Conservation (phyloP, 2,888 invertebrate genomes). For the Lithodes maja region DNA sequence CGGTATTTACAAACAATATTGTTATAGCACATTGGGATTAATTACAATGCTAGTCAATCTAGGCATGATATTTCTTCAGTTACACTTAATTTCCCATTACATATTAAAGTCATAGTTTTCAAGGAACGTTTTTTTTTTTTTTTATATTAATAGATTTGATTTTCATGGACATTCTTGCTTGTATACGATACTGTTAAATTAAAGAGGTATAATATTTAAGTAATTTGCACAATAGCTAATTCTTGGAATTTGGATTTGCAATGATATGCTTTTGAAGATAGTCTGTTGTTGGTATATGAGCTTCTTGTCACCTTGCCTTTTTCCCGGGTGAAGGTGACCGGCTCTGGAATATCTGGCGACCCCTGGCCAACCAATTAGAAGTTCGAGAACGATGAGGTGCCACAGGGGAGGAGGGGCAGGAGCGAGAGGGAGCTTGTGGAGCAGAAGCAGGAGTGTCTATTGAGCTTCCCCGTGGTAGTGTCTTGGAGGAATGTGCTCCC, state of each 20-base stretch:
- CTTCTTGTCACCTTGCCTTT: conserved; percentile 57
- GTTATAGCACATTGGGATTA: too few species aligned
- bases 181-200: neutral
- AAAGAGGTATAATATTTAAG: neutral
- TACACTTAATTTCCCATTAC: too few species aligned
- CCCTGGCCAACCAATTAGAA: conserved; percentile 62
- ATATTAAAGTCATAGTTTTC: too few species aligned
- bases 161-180: neutral
- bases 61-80: too few species aligned
- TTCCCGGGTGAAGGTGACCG: conserved; percentile 66
- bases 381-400: conserved; percentile 61
- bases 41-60: too few species aligned
- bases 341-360: conserved; percentile 67
- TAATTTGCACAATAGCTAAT: too few species aligned
- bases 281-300: neutral
- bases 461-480: conserved; percentile 47
- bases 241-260: neutral
- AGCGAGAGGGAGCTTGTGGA: conserved; percentile 55
- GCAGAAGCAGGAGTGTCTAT: conserved; percentile 25
- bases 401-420: conserved; percentile 70
- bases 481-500: conserved; percentile 50
- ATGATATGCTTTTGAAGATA: neutral
- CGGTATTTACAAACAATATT: too few species aligned
- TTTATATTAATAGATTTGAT: neutral
- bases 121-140: neutral